Evolutionary conservation across 2,888 invertebrate species (phyloP).

Genomic region (Beris morrisii): DNA sequence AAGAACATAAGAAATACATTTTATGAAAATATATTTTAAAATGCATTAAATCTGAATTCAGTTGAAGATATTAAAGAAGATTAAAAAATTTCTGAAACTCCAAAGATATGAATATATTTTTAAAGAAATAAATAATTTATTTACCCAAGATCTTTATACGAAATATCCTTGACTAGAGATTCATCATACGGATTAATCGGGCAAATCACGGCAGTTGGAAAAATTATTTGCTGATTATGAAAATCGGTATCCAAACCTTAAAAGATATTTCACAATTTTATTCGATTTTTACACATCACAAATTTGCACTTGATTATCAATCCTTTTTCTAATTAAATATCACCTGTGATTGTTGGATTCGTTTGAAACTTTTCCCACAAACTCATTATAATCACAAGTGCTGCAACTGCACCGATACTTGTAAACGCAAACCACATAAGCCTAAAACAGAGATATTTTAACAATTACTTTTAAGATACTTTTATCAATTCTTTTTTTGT

Average conservation of each 20-base stretch:
- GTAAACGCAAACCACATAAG: constrained; percentile 81
- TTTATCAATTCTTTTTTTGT: background rate
- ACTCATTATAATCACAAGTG: constrained; percentile 73
- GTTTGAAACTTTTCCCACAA: constrained; percentile 83
- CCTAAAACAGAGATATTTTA: constrained; percentile 53
- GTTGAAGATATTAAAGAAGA: too few species aligned
- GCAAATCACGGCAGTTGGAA: constrained; percentile 73
- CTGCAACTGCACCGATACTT: constrained; percentile 68
- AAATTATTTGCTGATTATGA: constrained; percentile 77
- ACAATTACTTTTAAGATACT: too few species aligned
- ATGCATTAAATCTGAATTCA: too few species aligned
- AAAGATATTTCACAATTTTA: constrained; percentile 5
- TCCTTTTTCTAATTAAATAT: constrained; percentile 37
- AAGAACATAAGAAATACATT: too few species aligned
- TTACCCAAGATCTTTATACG: constrained; percentile 49
- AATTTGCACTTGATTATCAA: constrained; percentile 2
- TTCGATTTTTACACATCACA: background rate
- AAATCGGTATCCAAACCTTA: constrained; percentile 76
- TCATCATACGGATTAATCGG: constrained; percentile 61
- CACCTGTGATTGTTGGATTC: constrained; percentile 77
- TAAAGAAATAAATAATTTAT: constrained; percentile 35
- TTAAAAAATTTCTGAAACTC: too few species aligned
- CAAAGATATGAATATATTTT: background rate
- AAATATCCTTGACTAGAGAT: constrained; percentile 44
- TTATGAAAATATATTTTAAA: too few species aligned